These are phyloP conservation scores for Pelusios castaneus DNA, from an alignment of 2,113 vertebrate genomes.

Conservation along the genomic window DNA sequence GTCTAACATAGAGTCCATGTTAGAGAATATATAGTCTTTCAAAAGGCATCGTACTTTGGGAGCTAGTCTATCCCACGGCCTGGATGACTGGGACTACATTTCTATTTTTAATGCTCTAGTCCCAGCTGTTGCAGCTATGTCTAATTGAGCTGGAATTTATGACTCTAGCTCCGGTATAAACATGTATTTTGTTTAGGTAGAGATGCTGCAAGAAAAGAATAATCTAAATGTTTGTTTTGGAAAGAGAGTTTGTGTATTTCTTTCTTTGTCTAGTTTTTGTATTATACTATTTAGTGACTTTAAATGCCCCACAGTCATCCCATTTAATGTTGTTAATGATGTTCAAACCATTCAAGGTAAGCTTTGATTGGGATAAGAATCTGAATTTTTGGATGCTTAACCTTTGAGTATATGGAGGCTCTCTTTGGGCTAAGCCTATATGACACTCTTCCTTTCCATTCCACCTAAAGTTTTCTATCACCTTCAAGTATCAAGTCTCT, in stretches of 20 bases:
- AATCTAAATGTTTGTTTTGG: neutral
- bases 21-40: neutral
- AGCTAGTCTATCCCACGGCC: neutral
- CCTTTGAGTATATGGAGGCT: rapidly evolving
- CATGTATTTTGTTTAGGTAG: neutral
- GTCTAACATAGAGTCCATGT: neutral
- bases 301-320: neutral
- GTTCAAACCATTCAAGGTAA: neutral
- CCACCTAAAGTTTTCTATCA: neutral
- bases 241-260: neutral
- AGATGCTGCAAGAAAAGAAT: neutral
- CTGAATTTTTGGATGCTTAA: rapidly evolving
- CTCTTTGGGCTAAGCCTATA: neutral
- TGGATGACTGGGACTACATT: neutral
- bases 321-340: neutral
- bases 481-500: neutral
- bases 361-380: neutral
- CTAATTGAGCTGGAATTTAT: neutral
- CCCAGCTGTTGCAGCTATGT: neutral
- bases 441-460: neutral
- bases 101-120: neutral
- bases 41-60: neutral
- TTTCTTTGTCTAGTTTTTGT: neutral
- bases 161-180: neutral
- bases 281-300: neutral